phyloP scores from a whole-genome alignment of 2,888 invertebrate genomes.

The Dione juno region DNA sequence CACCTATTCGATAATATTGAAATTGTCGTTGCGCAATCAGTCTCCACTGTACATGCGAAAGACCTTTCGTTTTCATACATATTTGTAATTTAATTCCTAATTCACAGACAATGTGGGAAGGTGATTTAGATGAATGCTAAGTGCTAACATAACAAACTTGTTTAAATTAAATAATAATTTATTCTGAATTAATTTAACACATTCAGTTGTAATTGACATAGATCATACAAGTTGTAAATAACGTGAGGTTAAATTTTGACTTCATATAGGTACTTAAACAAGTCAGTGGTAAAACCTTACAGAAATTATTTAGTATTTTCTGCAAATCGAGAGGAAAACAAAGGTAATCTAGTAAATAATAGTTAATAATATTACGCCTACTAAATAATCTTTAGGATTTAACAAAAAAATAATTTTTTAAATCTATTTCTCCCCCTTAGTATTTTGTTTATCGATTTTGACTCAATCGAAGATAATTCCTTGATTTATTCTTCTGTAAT shows the following conservation, averaged over 20 bases:
- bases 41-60: constrained; percentile 49
- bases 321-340: no score
- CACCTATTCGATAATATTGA: constrained; percentile 71
- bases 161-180: constrained; percentile 8
- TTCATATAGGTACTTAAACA: not conserved
- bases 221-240: no score
- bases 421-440: no score
- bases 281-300: not conserved
- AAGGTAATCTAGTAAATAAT: not conserved
- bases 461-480: not conserved
- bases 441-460: no score
- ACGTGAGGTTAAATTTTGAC: not conserved
- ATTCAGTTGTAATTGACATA: no score
- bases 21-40: constrained; percentile 62
- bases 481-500: not conserved
- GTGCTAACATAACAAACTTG: constrained; percentile 4
- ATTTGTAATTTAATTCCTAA: constrained; percentile 25
- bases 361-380: no score
- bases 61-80: constrained; percentile 31
- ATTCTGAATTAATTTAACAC: no score
- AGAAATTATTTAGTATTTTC: not conserved
- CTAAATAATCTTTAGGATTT: no score
- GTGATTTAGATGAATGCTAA: constrained; percentile 7
- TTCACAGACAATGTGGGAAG: constrained; percentile 22
- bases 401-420: no score